Base-by-base conservation (phyloP, 2,113 vertebrate species). In the Irena cyanogastra region DNA sequence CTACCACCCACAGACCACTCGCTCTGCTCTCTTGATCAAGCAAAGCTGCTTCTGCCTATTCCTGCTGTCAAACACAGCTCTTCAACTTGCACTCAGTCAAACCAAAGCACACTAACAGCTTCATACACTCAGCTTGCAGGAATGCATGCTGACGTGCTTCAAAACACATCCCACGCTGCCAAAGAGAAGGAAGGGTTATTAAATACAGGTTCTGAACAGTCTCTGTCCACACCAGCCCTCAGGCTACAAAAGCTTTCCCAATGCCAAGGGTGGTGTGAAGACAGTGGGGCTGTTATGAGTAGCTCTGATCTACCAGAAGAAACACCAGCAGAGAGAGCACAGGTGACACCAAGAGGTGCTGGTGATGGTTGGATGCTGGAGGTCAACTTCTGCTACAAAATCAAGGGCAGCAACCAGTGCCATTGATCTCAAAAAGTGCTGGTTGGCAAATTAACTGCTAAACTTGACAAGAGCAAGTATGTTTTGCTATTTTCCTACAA, bases 101-200 rank as follows among this genome's bases (percentile, higher is more conserved):
- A 53, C 39, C 14, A 57, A 66, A 79, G 45, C 66, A 75, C 21
- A 6, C 12, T 18, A 44, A 53, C 2, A 9, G 69, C 37, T 47
- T 13, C 33, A 15, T 8, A 33, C 31, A 42, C 31, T 33, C 60
- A 44, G 54, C 24, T 9, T 74, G 64, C 44, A 63, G 24, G 31
- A 82, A 78, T 44, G 45, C 47, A 71, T 3, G 17, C 50, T 60
- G 26, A 14, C 11, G 20, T 11, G 12, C 61, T 90, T 53, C 11
- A 7, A 64, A 88, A 31, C 22, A 69, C 0, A 0, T 35, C 26
- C 21, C 11, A 10, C 0, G 0, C 5, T 44, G 44, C 35, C 39
- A 5, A 4, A 41, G 26, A 84, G 53, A 87, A 72, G 24, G 44
- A 81, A 71, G 6, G 3, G 7, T 4, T 59, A 64, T 16, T 37